A percentile compares a stretch with the other conserved stretches of the same genome.
Evolutionary conservation across 2,797 vertebrate species (phyloP).

Genomic region (Hippocampus kuda): DNA sequence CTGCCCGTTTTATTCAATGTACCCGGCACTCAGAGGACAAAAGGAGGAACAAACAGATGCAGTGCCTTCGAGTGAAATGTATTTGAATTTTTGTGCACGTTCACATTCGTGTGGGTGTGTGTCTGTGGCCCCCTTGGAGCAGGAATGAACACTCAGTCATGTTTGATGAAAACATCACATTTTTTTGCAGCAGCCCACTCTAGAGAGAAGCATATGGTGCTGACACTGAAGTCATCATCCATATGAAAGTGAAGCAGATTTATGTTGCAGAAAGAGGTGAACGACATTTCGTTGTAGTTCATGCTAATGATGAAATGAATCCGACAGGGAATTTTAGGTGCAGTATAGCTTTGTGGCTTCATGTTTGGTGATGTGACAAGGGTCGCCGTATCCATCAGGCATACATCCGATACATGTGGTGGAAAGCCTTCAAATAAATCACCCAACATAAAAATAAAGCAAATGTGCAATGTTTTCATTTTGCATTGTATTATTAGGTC

Average conservation of each 20-base stretch:
- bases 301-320: constrained; percentile 6
- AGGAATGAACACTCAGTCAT: constrained; percentile 4
- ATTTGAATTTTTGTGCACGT: neutral
- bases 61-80: neutral
- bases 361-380: neutral
- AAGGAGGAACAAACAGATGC: neutral
- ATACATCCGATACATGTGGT: neutral
- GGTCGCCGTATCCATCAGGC: neutral
- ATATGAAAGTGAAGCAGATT: constrained; percentile 8
- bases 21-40: neutral
- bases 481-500: neutral
- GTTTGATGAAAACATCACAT: neutral
- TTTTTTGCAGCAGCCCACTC: neutral
- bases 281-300: neutral
- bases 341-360: neutral
- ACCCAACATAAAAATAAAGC: neutral
- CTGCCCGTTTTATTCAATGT: neutral
- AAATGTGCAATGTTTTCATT: neutral
- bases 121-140: neutral
- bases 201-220: constrained; percentile 6
- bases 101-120: neutral
- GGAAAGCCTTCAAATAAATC: neutral
- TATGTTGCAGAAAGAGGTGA: constrained; percentile 1
- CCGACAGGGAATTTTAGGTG: neutral
- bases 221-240: constrained; percentile 19